These are phyloP conservation scores for Agonum fuliginosum DNA, from an alignment of 2,888 invertebrate species.

Conservation along the genomic window DNA sequence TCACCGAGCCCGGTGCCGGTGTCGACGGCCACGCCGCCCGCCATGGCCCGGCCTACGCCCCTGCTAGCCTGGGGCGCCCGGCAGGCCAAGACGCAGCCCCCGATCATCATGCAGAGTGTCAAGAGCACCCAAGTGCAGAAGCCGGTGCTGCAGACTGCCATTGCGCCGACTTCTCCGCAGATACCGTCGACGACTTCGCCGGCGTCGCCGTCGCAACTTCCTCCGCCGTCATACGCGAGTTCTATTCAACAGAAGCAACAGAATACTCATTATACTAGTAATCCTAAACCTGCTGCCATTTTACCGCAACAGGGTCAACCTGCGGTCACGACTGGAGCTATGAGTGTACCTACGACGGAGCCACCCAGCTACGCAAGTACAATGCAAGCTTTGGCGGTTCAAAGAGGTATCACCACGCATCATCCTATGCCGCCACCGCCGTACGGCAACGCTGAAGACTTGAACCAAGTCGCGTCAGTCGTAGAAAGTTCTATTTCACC, in stretches of 20 bases:
- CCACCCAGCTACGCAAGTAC: conserved; percentile 95
- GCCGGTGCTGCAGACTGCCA: conserved; percentile 95
- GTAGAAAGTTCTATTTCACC: conserved; percentile 73
- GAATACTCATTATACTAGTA: conserved; percentile 72
- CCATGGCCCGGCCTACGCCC: conserved; percentile 87
- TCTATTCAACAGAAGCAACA: conserved; percentile 86
- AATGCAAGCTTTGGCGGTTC: conserved; percentile 86
- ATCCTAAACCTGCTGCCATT: conserved; percentile 71
- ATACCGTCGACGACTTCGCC: conserved; percentile 71
- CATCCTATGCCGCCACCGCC: conserved; percentile 82
- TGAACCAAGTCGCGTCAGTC: conserved; percentile 71
- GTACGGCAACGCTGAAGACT: conserved; percentile 74
- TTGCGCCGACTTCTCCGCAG: conserved; percentile 90
- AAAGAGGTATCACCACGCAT: conserved; percentile 79
- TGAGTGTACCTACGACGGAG: conserved; percentile 84
- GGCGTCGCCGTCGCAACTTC: conserved; percentile 74
- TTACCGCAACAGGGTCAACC: conserved; percentile 73
- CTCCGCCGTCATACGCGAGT: conserved; percentile 89
- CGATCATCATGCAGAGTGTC: conserved; percentile 97
- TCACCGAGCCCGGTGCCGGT: conserved; percentile 87
- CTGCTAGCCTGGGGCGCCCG: conserved; percentile 89
- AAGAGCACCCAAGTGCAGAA: conserved; percentile 97
- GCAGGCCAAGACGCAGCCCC: conserved; percentile 92
- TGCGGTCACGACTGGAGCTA: conserved; percentile 68
- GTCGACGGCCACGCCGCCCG: conserved; percentile 77